Evolutionary conservation across 1,140 invertebrate genomes (phyloP), one percentile per base, ranked within the genome.

Genomic region (Zaprionus davidi): DNA sequence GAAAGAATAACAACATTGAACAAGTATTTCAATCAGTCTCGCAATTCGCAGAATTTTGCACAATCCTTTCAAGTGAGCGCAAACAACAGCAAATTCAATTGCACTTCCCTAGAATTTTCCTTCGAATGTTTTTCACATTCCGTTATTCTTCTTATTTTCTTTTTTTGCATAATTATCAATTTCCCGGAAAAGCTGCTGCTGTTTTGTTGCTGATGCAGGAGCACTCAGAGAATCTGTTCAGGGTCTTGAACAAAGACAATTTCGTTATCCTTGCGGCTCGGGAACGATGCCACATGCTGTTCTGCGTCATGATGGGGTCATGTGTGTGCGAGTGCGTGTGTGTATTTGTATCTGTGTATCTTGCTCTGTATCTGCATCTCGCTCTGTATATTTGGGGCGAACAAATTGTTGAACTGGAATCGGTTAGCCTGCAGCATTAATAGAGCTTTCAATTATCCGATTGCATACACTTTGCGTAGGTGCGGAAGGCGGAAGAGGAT

Each of bases 361-460:
- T 46, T 17, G 13, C n/a, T 5, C 4, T 17, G 15, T 11, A n/a
- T 6, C 12, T 17, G 15, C 41, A n/a, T 46, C 9, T 22, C 20
- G 0, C 9, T 13, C 20, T 24, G n/a, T 22, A 3, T 15, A 46
- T 34, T 41, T 41, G 41, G 41, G 41, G 15, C n/a, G 41, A 34
- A 36, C 41, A 53, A 38, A 26, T 41, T 66, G 51, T 56, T 53
- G 38, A 58, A 57, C 36, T 67, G 17, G 65, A 38, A 46, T 58
- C 55, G 56, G 55, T 58, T 46, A 58, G 53, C 65, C 65, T 26
- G 38, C 65, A 46, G 55, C 55, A 67, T 57, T 57, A 67, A 67
- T 46, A 22, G 36, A 57, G 53, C 53, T 67, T 67, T 67, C 65
- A 67, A 67, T 67, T 67, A 67, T 58, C 38, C 55, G 38, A 58